Evolutionary conservation across 2,797 vertebrate species (phyloP), one percentile per base, ranked within the genome.

Genomic region (Helarctos malayanus): DNA sequence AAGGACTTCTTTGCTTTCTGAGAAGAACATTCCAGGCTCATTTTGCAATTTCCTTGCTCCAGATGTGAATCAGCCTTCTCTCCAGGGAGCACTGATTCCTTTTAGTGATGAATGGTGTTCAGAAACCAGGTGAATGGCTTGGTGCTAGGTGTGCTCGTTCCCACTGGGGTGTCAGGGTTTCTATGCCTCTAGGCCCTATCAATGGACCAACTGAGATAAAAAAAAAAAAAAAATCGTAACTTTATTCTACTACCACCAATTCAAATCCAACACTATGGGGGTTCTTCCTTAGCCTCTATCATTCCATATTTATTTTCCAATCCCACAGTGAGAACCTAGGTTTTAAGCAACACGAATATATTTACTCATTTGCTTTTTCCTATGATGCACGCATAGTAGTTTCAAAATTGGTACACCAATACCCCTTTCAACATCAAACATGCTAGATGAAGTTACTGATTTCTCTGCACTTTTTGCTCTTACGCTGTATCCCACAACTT

Each of bases 1-100:
- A 71, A 49, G 41, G 3, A 63, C 35, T 54, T 92, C 35, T 92
- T 84, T 92, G 59, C 25, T 79, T 93, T 78, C 91, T 79, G 45
- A 63, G 13, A 92, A 75, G 56, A 76, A 29, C 35, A 32, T 49
- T 82, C 25, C 14, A 63, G 56, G 41, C 19, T 83, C n/a, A 65
- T 18, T 89, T 63, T 49, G 15, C 21, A 65, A 38, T 63, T 49
- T 78, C n/a, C n/a, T 49, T 75, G 45, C 32, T 73, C 13, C 12
- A 32, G 45, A 75, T 19, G 18, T 63, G 56, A 83, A 63, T 8
- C 27, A 63, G n/a, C 13, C 13, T 83, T 91, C n/a, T 75, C 90
- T 61, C 25, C 54, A 61, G 73, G 41, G 45, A 47, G 68, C 25
- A 83, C 54, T 25, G 12, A 47, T 61, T 75, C 25, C 18, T 73